Evolutionary conservation across 2,888 invertebrate species (phyloP).

Genomic region (Mermis nigrescens): DNA sequence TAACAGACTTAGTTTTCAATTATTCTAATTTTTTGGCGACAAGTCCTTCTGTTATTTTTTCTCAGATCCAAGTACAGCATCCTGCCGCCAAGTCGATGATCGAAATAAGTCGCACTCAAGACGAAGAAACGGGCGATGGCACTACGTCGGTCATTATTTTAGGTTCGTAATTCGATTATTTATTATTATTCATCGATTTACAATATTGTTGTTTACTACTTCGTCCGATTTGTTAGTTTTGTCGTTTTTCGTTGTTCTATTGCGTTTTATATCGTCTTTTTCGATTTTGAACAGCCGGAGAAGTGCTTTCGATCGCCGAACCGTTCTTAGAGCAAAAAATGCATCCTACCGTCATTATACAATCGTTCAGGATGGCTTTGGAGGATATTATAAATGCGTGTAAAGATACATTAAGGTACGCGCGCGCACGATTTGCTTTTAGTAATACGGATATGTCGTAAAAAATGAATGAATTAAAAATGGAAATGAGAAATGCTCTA

Average conservation of each 20-base stretch:
- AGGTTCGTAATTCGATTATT: constrained; percentile 22
- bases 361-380: constrained; percentile 76
- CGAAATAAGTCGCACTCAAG: constrained; percentile 95
- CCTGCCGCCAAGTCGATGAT: constrained; percentile 98
- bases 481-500: too few species aligned
- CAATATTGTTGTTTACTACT: neutral
- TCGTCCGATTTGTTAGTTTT: neutral
- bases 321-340: constrained; percentile 77
- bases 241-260: constrained; percentile 5
- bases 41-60: too few species aligned
- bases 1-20: neutral
- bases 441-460: too few species aligned
- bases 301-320: constrained; percentile 75
- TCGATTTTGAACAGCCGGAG: constrained; percentile 48
- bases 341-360: constrained; percentile 89
- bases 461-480: too few species aligned
- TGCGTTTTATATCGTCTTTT: constrained; percentile 9
- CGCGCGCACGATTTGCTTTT: too few species aligned
- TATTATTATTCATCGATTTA: neutral
- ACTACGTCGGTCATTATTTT: constrained; percentile 95
- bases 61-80: constrained; percentile 50
- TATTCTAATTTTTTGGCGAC: neutral
- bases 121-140: constrained; percentile 98
- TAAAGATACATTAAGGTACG: constrained; percentile 52
- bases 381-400: constrained; percentile 60